Base-by-base conservation (phyloP, 2,888 invertebrate species). In the Drosophila cracens region DNA sequence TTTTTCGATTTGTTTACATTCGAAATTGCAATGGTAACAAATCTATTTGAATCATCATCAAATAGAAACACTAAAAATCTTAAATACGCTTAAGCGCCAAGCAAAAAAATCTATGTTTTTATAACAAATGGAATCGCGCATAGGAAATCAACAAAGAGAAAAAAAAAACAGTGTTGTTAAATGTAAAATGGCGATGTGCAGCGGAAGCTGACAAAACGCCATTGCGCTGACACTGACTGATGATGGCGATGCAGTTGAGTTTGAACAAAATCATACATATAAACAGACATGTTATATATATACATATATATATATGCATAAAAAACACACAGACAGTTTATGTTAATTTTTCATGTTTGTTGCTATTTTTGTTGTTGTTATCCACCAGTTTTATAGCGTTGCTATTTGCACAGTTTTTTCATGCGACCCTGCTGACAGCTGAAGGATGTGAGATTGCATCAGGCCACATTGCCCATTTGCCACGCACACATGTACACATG, bases 141-240 rank as follows among this genome's bases (percentile, higher is more conserved):
- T 61, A 43, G 65, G 68, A 76, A 66, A 70, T 71, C 74, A 66
- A 49, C 61, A 40, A 11, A 71, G 46, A 43, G 38, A 34, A 21
- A 34, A 18, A 49, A 61, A 49, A 67, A 63, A 52, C 69, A 74
- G 69, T 76, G 65, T 79, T 89, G 68, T 51, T 57, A 77, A 87
- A 79, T 73, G 57, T 40, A 67, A 70, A 71, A 70, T 74, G 81
- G 81, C 70, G 64, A 67, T 65, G 61, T 78, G 70, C 73, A 74
- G 74, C 87, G 87, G 87, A 87, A 90, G 90, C 90, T 84, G 88
- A 82, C 90, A 84, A 78, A 90, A 87, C 81, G 83, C 76, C 90
- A 91, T 81, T 74, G 65, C 78, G 72, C 76, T 89, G 91, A 90
- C 90, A 91, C 82, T 91, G 90, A 90, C 82, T 82, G 90, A 90